A percentile compares a stretch with the other conserved stretches of the same genome.
phyloP scores from a whole-genome alignment of 2,797 vertebrate genomes.

The Sebastes aleutianus region DNA sequence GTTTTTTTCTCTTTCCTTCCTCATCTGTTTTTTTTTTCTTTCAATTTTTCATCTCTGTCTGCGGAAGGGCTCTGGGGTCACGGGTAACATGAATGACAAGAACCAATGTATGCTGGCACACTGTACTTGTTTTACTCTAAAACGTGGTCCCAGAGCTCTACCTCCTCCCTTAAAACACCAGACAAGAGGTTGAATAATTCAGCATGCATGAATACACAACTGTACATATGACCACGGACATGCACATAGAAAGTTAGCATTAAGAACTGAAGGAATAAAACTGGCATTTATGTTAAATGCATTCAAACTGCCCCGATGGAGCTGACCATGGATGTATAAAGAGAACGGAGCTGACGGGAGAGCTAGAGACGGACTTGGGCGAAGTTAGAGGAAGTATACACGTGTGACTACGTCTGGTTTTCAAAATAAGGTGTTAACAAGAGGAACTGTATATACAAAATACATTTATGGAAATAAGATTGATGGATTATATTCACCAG shows the following conservation, averaged over 20 bases:
- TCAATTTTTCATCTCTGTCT: conserved; percentile 40
- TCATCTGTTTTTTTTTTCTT: not conserved
- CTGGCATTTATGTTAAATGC: no score
- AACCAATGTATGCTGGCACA: not conserved
- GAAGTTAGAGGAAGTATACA: no score
- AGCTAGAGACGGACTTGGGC: no score
- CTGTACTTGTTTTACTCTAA: conserved; percentile 10
- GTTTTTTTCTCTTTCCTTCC: conserved; percentile 22
- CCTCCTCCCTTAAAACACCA: not conserved
- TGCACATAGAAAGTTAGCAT: not conserved
- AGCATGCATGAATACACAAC: not conserved
- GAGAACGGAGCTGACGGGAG: no score
- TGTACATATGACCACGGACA: not conserved
- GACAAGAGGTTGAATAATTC: not conserved
- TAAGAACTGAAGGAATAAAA: not conserved
- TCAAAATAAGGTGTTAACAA: no score
- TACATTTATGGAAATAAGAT: no score
- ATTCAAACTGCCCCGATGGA: no score
- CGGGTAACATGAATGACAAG: conserved; percentile 53
- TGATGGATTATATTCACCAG: no score
- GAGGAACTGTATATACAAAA: no score
- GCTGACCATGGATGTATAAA: no score
- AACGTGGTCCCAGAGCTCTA: not conserved
- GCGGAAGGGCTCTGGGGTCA: conserved; percentile 49
- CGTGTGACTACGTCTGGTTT: no score